Evolutionary conservation across 2,888 invertebrate genomes (phyloP), one percentile per base, ranked within the genome.

Genomic region (Drosophila falleni): DNA sequence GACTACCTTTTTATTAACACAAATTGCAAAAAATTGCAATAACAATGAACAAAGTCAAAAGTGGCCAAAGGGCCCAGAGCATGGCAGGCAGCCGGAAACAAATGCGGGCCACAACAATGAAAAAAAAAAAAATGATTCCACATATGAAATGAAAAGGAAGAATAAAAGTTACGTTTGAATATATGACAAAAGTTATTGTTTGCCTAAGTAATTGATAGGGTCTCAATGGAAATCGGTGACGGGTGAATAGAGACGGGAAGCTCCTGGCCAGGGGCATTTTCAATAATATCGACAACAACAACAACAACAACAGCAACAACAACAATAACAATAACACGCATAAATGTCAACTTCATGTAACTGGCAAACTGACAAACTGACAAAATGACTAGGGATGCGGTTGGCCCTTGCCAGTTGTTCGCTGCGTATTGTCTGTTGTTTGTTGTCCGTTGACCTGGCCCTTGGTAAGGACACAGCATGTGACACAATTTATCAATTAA

Each of bases 191-290:
- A 81, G 71, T 75, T 69, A 83, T 84, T 84, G 87, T 84, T 88
- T 88, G 84, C 44, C 78, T 70, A 83, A 84, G 89, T 87, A 86
- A 84, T 88, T 88, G 84, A 84, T 84, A 88, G 84, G 81, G 86
- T 84, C 80, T 82, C 69, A 78, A 74, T 74, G 74, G 58, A 39
- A 55, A 50, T n/a, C 71, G 46, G 46, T 31, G 62, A 66, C 31
- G 56, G 61, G 50, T 51, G 59, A 47, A 56, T 49, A 31, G 50
- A 46, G 53, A 54, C 19, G 55, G 61, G 35, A 26, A 56, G 55
- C 50, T 64, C 39, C 58, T 56, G 68, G 64, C 44, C 63, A 69
- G 72, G 53, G 66, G 68, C 68, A 69, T 71, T 73, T 54, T 11
- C 75, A 83, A 78, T 68, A 68, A 77, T 69, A 83, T 74, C 69